These are phyloP conservation scores for Ctenodactylus gundi DNA, from an alignment of 2,113 vertebrate species.

Conservation along the genomic window DNA sequence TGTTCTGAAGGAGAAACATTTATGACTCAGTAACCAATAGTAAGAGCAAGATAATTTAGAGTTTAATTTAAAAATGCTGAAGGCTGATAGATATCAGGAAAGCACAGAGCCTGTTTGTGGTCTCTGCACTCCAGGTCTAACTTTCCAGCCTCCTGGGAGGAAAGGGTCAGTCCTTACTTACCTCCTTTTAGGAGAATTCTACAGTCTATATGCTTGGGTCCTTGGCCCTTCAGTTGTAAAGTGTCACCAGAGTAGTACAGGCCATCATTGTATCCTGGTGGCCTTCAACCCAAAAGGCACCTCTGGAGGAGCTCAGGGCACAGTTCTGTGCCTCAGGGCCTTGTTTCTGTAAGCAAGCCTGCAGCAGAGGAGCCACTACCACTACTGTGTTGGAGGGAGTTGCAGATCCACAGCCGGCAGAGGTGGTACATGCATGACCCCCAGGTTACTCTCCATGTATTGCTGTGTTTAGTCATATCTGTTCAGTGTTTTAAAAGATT, in stretches of 20 bases:
- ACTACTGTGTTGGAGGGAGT: too few species aligned
- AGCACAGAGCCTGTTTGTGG: background rate
- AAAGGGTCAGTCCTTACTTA: background rate
- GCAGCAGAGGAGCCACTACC: background rate
- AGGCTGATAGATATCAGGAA: background rate
- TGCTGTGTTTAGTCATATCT: background rate
- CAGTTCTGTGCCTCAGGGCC: background rate
- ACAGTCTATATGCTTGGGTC: background rate
- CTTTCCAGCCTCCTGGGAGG: background rate
- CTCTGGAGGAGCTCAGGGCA: background rate
- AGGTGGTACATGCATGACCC: background rate
- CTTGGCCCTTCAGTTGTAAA: background rate
- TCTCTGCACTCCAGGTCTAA: background rate
- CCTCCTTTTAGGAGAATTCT: background rate
- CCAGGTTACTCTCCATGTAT: background rate
- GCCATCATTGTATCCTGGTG: background rate
- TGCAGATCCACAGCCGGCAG: too few species aligned
- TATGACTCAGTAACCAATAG: background rate
- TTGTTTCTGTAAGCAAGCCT: background rate
- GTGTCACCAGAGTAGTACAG: background rate
- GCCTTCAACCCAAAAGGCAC: background rate
- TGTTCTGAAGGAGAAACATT: background rate
- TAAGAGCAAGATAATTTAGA: background rate
- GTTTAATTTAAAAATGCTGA: background rate
- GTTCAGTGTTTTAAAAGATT: background rate